These are phyloP conservation scores for Esox lucius DNA, from an alignment of 2,797 vertebrate genomes.

Conservation along the genomic window DNA sequence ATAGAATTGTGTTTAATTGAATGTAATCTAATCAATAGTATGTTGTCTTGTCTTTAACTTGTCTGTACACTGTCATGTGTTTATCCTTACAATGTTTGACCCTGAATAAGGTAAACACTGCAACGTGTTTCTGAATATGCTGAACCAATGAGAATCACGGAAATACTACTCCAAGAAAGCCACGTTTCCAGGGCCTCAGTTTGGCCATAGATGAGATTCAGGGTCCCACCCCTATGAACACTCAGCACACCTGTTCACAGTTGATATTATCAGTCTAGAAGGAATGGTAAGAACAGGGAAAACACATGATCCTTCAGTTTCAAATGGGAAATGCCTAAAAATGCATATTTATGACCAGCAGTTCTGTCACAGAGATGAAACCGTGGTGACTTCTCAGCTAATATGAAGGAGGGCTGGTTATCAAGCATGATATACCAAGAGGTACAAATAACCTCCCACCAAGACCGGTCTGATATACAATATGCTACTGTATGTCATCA, in stretches of 20 bases:
- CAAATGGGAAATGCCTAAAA: background rate
- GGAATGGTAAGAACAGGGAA: constrained; percentile 73
- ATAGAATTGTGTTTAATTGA: no score
- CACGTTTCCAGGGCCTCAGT: background rate
- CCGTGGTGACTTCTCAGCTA: background rate
- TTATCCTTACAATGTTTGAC: background rate
- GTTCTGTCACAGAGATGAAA: background rate
- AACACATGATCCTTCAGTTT: background rate
- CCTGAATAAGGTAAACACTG: background rate
- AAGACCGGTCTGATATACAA: background rate
- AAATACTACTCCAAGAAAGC: constrained; percentile 41
- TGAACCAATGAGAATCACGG: constrained; percentile 14
- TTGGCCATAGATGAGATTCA: background rate
- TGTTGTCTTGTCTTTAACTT: no score
- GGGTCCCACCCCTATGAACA: constrained; percentile 19
- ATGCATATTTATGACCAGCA: background rate
- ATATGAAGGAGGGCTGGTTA: background rate
- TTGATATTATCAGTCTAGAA: constrained; percentile 77
- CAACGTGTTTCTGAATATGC: background rate
- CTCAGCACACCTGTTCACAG: constrained; percentile 74
- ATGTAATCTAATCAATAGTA: no score
- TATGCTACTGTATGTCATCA: background rate
- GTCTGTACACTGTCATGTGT: no score
- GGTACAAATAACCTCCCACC: background rate
- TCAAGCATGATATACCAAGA: background rate